Conservation (phyloP, 2,797 vertebrate species). For the Phataginus tricuspis region DNA sequence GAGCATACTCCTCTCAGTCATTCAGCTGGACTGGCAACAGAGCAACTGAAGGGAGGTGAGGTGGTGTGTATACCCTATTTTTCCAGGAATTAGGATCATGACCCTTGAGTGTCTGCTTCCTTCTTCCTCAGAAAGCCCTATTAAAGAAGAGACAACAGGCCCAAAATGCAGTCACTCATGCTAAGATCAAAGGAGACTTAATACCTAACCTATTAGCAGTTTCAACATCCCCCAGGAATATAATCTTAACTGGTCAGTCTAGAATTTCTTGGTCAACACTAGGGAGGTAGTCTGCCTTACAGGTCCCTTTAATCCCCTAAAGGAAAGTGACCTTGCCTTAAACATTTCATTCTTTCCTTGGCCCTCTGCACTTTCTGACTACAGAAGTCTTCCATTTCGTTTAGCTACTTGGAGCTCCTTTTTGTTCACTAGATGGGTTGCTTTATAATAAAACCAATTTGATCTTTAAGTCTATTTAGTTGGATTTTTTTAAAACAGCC, state of each 20-base stretch:
- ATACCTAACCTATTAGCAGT: not conserved
- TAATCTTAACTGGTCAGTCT: not conserved
- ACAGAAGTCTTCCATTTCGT: not conserved
- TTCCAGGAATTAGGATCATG: not conserved
- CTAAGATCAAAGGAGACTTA: not conserved
- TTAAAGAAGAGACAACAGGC: not conserved
- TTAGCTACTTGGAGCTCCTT: not conserved
- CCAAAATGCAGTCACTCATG: not conserved
- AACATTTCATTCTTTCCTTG: not conserved
- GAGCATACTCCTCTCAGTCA: not conserved
- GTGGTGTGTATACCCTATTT: not conserved
- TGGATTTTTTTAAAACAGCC: not conserved
- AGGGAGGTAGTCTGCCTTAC: not conserved
- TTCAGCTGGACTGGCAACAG: not conserved
- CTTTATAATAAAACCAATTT: not conserved
- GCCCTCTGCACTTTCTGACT: not conserved
- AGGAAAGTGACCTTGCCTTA: not conserved
- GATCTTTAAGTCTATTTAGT: not conserved
- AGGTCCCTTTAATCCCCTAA: not conserved
- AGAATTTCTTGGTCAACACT: not conserved
- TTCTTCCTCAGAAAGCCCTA: not conserved
- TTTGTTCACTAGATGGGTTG: not conserved
- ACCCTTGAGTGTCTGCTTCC: not conserved
- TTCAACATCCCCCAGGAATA: not conserved
- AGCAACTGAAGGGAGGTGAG: not conserved